Conservation (phyloP, 2,113 vertebrate species). For the Nothobranchius kuhntae region DNA sequence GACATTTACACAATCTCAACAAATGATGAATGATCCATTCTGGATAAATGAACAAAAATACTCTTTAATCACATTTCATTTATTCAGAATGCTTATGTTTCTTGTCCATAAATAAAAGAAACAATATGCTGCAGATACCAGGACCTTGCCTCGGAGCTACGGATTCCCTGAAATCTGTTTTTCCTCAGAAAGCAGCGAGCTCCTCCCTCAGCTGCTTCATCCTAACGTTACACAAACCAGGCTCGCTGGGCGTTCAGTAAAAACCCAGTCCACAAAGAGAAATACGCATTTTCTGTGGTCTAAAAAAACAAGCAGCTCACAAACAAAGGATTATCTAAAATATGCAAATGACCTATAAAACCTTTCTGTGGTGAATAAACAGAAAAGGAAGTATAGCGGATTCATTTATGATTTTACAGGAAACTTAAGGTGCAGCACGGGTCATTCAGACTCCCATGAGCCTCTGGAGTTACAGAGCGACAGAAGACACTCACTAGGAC, state of each 20-base stretch:
- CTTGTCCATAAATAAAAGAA: slow-evolving; percentile 20
- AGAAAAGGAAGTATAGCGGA: not conserved
- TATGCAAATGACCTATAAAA: slow-evolving; percentile 3
- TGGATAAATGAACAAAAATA: slow-evolving; percentile 31
- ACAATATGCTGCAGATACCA: not conserved
- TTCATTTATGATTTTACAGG: too few relatives aligned
- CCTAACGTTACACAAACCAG: slow-evolving; percentile 73
- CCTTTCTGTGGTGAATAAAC: slow-evolving; percentile 43
- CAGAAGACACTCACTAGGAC: slow-evolving; percentile 31
- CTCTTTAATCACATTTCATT: slow-evolving; percentile 32
- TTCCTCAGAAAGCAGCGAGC: slow-evolving; percentile 43
- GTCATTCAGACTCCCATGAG: slow-evolving; percentile 54
- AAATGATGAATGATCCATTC: slow-evolving; percentile 21
- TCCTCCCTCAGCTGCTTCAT: slow-evolving; percentile 48
- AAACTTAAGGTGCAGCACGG: slow-evolving; percentile 14
- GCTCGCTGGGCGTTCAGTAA: slow-evolving; percentile 54
- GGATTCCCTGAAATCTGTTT: slow-evolving; percentile 60
- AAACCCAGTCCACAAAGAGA: slow-evolving; percentile 59
- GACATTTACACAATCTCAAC: slow-evolving; percentile 41
- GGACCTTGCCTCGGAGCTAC: not conserved
- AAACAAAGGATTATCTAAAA: slow-evolving; percentile 46
- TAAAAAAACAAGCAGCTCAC: slow-evolving; percentile 58
- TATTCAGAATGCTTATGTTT: slow-evolving; percentile 17
- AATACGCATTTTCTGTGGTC: slow-evolving; percentile 55
- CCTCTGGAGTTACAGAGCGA: slow-evolving; percentile 51